These are phyloP conservation scores for Delia radicum DNA, from an alignment of 1,140 invertebrate genomes.

Conservation along the genomic window DNA sequence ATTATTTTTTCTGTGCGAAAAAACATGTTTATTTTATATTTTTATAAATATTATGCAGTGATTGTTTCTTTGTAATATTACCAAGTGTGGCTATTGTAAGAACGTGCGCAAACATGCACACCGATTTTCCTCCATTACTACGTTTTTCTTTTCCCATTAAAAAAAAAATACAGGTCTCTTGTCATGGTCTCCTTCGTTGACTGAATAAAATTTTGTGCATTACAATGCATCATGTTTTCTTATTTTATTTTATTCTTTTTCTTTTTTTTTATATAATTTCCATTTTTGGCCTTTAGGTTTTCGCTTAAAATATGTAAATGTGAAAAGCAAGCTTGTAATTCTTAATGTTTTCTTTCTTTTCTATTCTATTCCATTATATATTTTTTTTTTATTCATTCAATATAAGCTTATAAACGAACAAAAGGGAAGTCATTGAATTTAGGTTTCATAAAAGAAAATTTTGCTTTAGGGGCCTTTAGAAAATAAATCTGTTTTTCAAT, in stretches of 20 bases:
- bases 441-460: background rate
- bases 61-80: too few species aligned
- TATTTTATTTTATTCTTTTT: background rate
- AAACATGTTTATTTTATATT: too few species aligned
- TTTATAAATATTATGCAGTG: too few species aligned
- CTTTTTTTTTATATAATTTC: constrained; percentile 10
- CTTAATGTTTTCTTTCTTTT: background rate
- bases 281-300: constrained; percentile 17
- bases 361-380: background rate
- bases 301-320: constrained; percentile 13
- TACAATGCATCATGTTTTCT: background rate
- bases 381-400: background rate
- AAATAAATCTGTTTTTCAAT: background rate
- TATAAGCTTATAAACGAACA: background rate
- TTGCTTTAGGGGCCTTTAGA: background rate
- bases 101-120: constrained; percentile 12
- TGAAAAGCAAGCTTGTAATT: constrained; percentile 16
- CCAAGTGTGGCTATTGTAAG: constrained; percentile 10
- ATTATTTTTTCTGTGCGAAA: too few species aligned
- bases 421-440: background rate
- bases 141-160: background rate
- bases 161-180: background rate
- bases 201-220: background rate
- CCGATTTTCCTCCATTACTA: background rate
- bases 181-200: background rate